Evolutionary conservation across 2,797 vertebrate species (phyloP), one percentile per base, ranked within the genome.

Genomic region (Melanotaenia maccullochi): DNA sequence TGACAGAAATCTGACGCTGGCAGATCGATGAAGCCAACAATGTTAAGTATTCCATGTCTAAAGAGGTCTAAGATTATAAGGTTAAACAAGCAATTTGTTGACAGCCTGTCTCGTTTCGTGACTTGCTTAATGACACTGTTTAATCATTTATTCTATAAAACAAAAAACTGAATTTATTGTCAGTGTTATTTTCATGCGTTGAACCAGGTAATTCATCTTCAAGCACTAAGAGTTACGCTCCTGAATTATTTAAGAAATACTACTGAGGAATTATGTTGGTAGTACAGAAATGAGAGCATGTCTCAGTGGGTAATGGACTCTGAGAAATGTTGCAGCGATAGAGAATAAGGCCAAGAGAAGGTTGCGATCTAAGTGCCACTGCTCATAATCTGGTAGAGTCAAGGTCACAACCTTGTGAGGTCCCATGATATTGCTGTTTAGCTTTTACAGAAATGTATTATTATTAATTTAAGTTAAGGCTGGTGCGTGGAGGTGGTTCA

Each of bases 291-390:
- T 67, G 73, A 86, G 78, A 68, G 79, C 75, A 85, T 42, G 75
- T 82, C 83, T 74, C 42, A 36, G 78, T 30, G 65, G 68, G 66
- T 91, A 91, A 85, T 91, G 80, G 81, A 85, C 81, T 86, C 74
- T 75, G 81, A 83, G 83, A 88, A 88, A 83, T 44, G 73, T 70
- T 72, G 65, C 79, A 84, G 90, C 85, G 84, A 86, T 9, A 51
- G 71, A 78, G 77, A 78, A 79, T 49, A 73, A 81, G 77, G 76
- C 65, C 71, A 61, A 58, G 33, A 69, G 67, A 86, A 68, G 73
- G 78, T 79, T 74, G 66, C 35, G 81, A 85, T 76, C 57, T 52
- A 77, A 80, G 83, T 78, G 76, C 85, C 76, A 77, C 87, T 57
- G 57, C 85, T 89, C 82, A 87, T 90, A 82, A 88, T 83, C 54